These are phyloP conservation scores for Eupeodes luniger DNA, from an alignment of 2,888 invertebrate genomes.

Conservation along the genomic window DNA sequence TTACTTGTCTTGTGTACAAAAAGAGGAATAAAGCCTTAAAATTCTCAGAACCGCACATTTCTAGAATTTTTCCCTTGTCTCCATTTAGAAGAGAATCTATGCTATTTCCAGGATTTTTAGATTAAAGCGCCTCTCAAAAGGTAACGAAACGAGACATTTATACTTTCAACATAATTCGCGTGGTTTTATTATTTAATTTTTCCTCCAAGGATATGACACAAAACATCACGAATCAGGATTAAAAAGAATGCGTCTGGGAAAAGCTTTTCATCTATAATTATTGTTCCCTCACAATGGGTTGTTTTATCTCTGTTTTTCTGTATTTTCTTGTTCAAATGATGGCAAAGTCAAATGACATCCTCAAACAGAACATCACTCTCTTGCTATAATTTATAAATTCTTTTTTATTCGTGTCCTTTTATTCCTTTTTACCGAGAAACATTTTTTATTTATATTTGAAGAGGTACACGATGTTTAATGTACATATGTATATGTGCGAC, in stretches of 20 bases:
- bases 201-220: slow-evolving; percentile 25
- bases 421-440: background rate
- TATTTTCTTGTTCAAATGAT: slow-evolving; percentile 25
- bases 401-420: slow-evolving; percentile 24
- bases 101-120: slow-evolving; percentile 1
- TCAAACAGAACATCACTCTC: slow-evolving; percentile 24
- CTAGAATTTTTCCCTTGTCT: background rate
- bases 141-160: slow-evolving; percentile 20
- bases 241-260: slow-evolving; percentile 39
- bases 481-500: background rate
- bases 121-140: slow-evolving; percentile 15
- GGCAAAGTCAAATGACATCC: slow-evolving; percentile 39
- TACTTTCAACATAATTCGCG: background rate
- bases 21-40: background rate
- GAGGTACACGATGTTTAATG: too few relatives aligned
- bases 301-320: background rate
- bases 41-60: background rate
- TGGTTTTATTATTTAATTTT: slow-evolving; percentile 23
- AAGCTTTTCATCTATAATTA: slow-evolving; percentile 13
- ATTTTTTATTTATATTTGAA: background rate
- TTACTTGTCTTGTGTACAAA: background rate
- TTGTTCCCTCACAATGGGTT: slow-evolving; percentile 33
- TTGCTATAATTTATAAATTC: slow-evolving; percentile 33
- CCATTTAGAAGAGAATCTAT: background rate
- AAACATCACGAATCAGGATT: slow-evolving; percentile 9